phyloP scores from a whole-genome alignment of 2,113 vertebrate species.

The Ailuropoda melanoleuca region DNA sequence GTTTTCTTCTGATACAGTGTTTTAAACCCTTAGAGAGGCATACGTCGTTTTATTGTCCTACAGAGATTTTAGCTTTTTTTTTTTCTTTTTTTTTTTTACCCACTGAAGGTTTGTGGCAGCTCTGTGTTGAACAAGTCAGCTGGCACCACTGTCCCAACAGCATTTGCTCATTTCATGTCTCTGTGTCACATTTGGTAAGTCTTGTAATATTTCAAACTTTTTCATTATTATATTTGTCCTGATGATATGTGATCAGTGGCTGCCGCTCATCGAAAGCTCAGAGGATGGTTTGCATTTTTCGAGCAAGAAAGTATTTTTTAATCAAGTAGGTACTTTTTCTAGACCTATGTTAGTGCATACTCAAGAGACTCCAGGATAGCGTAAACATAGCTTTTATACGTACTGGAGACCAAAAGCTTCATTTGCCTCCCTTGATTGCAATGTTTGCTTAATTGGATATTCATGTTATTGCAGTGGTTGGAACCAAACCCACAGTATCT shows the following conservation, averaged over 20 bases:
- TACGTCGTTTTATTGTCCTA: not conserved
- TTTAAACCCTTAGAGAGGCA: not conserved
- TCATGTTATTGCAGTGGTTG: not conserved
- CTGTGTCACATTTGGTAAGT: not conserved
- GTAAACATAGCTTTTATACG: not conserved
- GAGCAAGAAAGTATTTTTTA: not conserved
- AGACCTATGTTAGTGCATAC: not conserved
- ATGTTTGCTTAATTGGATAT: not conserved
- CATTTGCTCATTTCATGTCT: not conserved
- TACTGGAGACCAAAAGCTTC: not conserved
- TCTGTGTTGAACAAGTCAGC: not conserved
- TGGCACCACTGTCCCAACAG: not conserved
- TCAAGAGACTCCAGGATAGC: not conserved
- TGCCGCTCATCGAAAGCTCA: not conserved
- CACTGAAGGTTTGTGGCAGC: not conserved
- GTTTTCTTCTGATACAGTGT: not conserved
- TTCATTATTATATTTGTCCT: not conserved
- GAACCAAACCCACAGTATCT: not conserved
- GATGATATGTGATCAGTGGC: not conserved
- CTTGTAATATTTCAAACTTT: not conserved
- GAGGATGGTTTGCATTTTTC: not conserved
- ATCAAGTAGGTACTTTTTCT: not conserved
- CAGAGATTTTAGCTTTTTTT: not conserved
- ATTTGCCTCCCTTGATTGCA: not conserved
- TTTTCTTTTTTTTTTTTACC: not conserved